Evolutionary conservation across 2,113 vertebrate genomes (phyloP).

Genomic region (Dasypus novemcinctus): DNA sequence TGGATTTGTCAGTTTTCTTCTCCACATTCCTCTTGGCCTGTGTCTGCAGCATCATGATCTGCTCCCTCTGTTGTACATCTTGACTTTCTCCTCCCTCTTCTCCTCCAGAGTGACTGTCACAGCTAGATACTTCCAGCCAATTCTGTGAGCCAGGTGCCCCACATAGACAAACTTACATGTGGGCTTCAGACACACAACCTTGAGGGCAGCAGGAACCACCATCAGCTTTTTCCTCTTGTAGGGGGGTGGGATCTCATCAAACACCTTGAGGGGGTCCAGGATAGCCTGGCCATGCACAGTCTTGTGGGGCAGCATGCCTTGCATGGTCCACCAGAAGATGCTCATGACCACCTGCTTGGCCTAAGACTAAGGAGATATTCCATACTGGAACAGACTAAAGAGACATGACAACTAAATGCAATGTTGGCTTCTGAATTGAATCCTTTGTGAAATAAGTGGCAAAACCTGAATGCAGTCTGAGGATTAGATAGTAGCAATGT

Average conservation of each 20-base stretch:
- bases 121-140: conserved; percentile 96
- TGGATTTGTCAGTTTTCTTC: conserved; percentile 89
- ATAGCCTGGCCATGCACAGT: conserved; percentile 94
- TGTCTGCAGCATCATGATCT: conserved; percentile 85
- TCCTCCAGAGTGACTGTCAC: conserved; percentile 93
- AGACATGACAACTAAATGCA: not conserved
- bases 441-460: not conserved
- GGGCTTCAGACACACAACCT: conserved; percentile 90
- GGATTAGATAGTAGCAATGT: not conserved
- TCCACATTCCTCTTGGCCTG: conserved; percentile 92
- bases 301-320: conserved; percentile 96
- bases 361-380: not conserved
- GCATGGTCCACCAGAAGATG: conserved; percentile 94
- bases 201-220: conserved; percentile 84
- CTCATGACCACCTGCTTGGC: conserved; percentile 13
- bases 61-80: conserved; percentile 90
- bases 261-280: conserved; percentile 93
- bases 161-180: conserved; percentile 91
- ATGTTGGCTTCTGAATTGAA: not conserved
- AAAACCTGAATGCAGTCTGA: not conserved
- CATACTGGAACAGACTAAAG: not conserved
- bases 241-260: conserved; percentile 92
- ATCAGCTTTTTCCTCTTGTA: conserved; percentile 95
- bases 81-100: conserved; percentile 92
- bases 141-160: conserved; percentile 93